Conservation (phyloP, 2,888 invertebrate species). For the Callyntrura sp. region DNA sequence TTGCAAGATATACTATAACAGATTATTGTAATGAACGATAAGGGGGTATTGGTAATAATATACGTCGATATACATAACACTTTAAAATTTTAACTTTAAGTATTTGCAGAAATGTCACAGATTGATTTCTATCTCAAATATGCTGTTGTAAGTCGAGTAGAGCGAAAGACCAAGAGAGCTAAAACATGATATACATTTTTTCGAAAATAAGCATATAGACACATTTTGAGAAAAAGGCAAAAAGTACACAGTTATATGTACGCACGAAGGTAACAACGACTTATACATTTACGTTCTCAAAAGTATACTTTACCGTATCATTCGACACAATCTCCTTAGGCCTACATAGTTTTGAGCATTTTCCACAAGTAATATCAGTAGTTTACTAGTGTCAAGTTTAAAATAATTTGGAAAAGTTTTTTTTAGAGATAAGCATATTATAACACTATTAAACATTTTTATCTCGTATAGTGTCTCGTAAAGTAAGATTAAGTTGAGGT, state of each 20-base stretch:
- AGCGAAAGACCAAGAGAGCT: constrained; percentile 47
- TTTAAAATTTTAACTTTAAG: constrained; percentile 7
- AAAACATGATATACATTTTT: not conserved
- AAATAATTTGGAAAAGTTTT: no score
- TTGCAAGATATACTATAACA: not conserved
- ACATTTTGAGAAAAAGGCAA: constrained; percentile 56
- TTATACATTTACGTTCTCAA: constrained; percentile 24
- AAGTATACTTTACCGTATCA: constrained; percentile 10
- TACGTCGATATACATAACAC: not conserved
- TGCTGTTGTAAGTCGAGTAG: not conserved
- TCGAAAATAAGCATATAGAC: constrained; percentile 54
- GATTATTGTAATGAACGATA: no score
- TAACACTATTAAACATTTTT: no score
- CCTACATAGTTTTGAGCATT: constrained; percentile 29
- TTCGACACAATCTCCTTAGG: not conserved
- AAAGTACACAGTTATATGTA: constrained; percentile 45
- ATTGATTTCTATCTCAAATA: not conserved
- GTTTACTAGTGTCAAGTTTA: not conserved
- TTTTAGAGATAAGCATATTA: no score
- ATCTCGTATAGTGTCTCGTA: not conserved
- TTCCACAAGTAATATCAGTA: constrained; percentile 30
- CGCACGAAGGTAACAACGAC: constrained; percentile 37
- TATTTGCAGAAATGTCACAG: constrained; percentile 30
- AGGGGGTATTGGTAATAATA: no score
- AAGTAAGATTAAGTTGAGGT: not conserved